Evolutionary conservation across 2,797 vertebrate genomes (phyloP).

Genomic region (Acanthurus lineatus): DNA sequence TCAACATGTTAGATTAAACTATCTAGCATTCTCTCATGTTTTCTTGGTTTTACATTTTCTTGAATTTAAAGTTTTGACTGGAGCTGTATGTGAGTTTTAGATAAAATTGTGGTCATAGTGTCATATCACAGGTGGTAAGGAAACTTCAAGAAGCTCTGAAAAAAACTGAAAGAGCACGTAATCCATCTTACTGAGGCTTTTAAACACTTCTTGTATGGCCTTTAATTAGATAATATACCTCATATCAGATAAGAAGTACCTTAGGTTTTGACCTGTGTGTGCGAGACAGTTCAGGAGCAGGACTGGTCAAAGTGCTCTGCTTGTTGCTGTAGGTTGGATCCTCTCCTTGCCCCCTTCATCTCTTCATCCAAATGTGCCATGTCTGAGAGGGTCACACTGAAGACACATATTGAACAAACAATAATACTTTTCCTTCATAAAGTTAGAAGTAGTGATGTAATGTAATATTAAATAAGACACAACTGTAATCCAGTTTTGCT

Average conservation of each 20-base stretch:
- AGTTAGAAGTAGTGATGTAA: neutral
- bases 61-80: too few species aligned
- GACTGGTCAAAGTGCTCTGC: neutral
- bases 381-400: neutral
- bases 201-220: neutral
- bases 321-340: neutral
- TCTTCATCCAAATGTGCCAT: neutral
- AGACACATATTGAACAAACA: neutral
- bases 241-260: neutral
- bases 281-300: neutral
- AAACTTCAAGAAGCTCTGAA: neutral
- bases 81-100: neutral
- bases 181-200: neutral
- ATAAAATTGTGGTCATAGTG: neutral
- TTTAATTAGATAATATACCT: neutral
- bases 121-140: neutral
- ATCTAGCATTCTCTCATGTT: neutral
- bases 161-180: slow-evolving; percentile 4
- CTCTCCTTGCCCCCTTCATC: too few species aligned
- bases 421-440: neutral
- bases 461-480: too few species aligned
- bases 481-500: neutral
- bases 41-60: too few species aligned
- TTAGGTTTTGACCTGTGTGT: neutral
- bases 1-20: neutral